These are phyloP conservation scores for Mercenaria mercenaria DNA, from an alignment of 1,140 invertebrate species.

Conservation along the genomic window DNA sequence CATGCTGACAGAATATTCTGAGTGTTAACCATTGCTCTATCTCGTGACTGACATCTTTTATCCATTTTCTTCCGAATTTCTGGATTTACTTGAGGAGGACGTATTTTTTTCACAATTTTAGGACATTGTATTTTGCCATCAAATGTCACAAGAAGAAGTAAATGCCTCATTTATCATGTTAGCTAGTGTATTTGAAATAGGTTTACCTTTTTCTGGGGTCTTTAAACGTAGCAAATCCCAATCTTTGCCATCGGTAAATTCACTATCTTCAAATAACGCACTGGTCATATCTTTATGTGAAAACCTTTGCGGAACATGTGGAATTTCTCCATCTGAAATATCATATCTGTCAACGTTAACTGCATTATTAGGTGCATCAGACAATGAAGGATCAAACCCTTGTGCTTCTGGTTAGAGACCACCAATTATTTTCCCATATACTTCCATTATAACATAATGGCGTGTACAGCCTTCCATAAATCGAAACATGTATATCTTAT, in stretches of 20 bases:
- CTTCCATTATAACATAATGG: too few species aligned
- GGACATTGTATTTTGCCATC: slow-evolving; percentile 1
- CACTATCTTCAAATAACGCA: not conserved
- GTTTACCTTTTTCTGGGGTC: not conserved
- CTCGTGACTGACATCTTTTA: not conserved
- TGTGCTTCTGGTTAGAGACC: too few species aligned
- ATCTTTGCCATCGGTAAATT: not conserved
- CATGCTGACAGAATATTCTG: slow-evolving; percentile 37
- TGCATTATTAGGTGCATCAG: too few species aligned
- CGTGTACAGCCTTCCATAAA: too few species aligned
- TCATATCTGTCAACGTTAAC: too few species aligned
- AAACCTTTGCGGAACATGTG: too few species aligned
- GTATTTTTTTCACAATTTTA: not conserved
- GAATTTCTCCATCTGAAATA: too few species aligned
- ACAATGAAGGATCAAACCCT: too few species aligned
- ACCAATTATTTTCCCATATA: too few species aligned
- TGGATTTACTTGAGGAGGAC: not conserved
- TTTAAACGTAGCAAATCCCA: slow-evolving; percentile 30
- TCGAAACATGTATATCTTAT: too few species aligned
- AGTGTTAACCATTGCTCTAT: slow-evolving; percentile 17
- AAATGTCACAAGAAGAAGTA: slow-evolving; percentile 19
- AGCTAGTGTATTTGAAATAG: not conserved
- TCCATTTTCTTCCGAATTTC: slow-evolving; percentile 41
- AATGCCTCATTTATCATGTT: slow-evolving; percentile 31
- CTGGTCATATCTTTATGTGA: too few species aligned